Evolutionary conservation across 2,888 invertebrate species (phyloP).

Genomic region (Drosophila infuscata): DNA sequence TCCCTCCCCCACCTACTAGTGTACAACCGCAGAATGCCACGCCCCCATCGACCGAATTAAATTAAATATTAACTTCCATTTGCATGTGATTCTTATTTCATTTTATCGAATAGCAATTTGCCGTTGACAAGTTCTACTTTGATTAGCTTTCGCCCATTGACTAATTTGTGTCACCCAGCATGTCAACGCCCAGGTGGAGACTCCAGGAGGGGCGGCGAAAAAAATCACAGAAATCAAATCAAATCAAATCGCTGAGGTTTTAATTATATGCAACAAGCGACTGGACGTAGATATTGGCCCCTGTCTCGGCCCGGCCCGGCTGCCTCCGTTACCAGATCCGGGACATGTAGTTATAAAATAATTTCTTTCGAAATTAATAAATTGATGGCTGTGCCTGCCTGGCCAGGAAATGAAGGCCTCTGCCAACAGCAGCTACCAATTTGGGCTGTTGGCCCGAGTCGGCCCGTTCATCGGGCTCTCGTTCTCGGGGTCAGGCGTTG

Average conservation of each 20-base stretch:
- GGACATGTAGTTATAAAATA: slow-evolving; percentile 67
- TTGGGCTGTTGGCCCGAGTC: slow-evolving; percentile 26
- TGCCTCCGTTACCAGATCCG: slow-evolving; percentile 12
- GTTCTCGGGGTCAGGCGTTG: slow-evolving; percentile 28
- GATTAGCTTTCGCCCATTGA: slow-evolving; percentile 71
- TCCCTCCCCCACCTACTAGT: slow-evolving; percentile 18
- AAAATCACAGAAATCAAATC: slow-evolving; percentile 1
- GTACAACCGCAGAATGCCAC: slow-evolving; percentile 52
- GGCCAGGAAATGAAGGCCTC: slow-evolving; percentile 63
- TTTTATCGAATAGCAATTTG: slow-evolving; percentile 65
- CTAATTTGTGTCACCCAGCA: slow-evolving; percentile 56
- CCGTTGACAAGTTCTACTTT: slow-evolving; percentile 72
- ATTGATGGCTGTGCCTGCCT: slow-evolving; percentile 65
- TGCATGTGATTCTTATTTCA: slow-evolving; percentile 67
- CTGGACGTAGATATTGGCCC: slow-evolving; percentile 4
- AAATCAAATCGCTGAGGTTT: slow-evolving; percentile 26
- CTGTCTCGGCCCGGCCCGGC: background rate
- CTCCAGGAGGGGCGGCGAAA: slow-evolving; percentile 4
- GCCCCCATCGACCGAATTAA: slow-evolving; percentile 63
- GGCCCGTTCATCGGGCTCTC: slow-evolving; percentile 10
- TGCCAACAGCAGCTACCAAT: slow-evolving; percentile 47
- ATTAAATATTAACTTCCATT: slow-evolving; percentile 80
- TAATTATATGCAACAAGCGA: slow-evolving; percentile 75
- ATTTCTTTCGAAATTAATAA: slow-evolving; percentile 79
- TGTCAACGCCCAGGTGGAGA: slow-evolving; percentile 50